phyloP scores from a whole-genome alignment of 2,888 invertebrate genomes.

The Mactromeris polynyma region DNA sequence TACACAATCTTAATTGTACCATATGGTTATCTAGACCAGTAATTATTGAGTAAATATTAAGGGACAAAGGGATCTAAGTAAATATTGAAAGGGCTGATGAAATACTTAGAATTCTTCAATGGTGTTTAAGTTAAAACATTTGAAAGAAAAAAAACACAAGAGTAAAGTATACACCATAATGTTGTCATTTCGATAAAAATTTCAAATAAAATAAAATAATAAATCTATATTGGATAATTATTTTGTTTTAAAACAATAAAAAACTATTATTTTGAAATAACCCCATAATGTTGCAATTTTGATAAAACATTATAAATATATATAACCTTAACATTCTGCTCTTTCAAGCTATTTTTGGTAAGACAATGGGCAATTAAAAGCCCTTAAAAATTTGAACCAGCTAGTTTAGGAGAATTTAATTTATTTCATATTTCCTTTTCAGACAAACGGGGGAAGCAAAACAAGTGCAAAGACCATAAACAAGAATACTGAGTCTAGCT shows the following conservation, averaged over 20 bases:
- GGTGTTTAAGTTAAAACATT: neutral
- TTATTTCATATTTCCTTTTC: neutral
- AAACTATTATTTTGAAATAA: neutral
- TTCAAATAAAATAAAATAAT: no score
- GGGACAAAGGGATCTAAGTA: neutral
- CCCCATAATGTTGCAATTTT: neutral
- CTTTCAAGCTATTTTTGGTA: no score
- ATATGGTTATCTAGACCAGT: neutral
- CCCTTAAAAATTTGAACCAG: no score
- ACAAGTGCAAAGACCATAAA: neutral
- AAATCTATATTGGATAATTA: no score
- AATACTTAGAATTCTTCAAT: neutral
- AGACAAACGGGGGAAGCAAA: neutral
- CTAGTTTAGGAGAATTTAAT: no score
- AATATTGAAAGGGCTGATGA: neutral
- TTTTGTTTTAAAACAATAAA: no score
- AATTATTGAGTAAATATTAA: constrained; percentile 6
- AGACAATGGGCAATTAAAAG: no score
- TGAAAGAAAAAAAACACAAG: neutral
- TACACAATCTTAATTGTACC: neutral
- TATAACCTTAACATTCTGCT: no score
- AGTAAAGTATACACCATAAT: no score
- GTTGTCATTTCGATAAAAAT: no score
- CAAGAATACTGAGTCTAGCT: neutral
- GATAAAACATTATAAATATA: neutral